Conservation (phyloP, 2,797 vertebrate species). For the Hypotaenidia philippensis region DNA sequence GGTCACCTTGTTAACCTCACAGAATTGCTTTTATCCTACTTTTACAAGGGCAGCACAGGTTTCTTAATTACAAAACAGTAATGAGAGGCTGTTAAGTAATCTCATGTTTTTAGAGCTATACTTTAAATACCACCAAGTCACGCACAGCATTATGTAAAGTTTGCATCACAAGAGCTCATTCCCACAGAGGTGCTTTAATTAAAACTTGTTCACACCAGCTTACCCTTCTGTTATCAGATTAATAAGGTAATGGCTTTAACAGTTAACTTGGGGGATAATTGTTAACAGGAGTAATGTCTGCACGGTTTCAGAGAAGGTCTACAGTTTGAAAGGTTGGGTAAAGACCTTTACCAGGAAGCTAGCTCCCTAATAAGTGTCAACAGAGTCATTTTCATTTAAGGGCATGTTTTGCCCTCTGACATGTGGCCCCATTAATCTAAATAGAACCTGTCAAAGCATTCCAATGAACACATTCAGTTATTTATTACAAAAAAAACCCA, state of each 20-base stretch:
- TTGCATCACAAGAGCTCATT: slow-evolving; percentile 43
- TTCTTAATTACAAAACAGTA: slow-evolving; percentile 45
- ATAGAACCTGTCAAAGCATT: not conserved
- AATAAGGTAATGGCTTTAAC: slow-evolving; percentile 40
- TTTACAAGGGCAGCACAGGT: slow-evolving; percentile 31
- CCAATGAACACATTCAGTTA: not conserved
- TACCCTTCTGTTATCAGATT: slow-evolving; percentile 58
- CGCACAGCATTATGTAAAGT: slow-evolving; percentile 29
- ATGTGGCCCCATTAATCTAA: slow-evolving; percentile 3
- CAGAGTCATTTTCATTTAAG: not conserved
- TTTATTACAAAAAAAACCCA: not conserved
- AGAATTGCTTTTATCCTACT: not conserved
- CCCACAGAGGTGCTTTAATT: slow-evolving; percentile 61
- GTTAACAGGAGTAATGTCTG: not conserved
- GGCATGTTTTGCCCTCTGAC: slow-evolving; percentile 14
- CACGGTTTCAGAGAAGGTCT: not conserved
- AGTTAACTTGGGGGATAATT: slow-evolving; percentile 48
- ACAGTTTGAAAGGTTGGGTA: not conserved
- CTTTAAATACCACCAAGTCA: slow-evolving; percentile 50
- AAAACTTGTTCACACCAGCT: slow-evolving; percentile 56
- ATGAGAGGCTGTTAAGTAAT: slow-evolving; percentile 13
- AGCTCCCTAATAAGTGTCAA: not conserved
- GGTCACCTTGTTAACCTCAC: slow-evolving; percentile 43
- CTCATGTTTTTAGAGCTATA: slow-evolving; percentile 1
- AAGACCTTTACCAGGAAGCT: not conserved